A percentile compares a stretch with the other conserved stretches of the same genome.
Evolutionary conservation across 2,888 invertebrate genomes (phyloP).

Genomic region (Mylabris sibirica): DNA sequence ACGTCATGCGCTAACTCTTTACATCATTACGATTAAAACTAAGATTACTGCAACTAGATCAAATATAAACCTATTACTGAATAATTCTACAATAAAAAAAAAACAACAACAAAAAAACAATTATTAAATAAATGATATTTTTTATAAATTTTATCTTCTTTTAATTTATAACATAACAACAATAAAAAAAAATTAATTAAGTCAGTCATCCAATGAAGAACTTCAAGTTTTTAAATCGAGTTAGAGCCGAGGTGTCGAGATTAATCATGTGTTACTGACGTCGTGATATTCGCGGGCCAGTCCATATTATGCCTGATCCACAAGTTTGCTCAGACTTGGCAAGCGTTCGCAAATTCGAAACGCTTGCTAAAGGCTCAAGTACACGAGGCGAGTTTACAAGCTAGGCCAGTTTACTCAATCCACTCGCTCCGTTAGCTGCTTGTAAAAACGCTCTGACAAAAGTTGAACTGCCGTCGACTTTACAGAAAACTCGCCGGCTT

Average conservation of each 20-base stretch:
- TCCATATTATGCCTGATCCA: conserved; percentile 46
- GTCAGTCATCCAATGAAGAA: neutral
- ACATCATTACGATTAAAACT: conserved; percentile 34
- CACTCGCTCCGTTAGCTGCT: too few relatives aligned
- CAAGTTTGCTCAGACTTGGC: too few relatives aligned
- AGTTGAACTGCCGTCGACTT: too few relatives aligned
- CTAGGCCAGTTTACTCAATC: too few relatives aligned
- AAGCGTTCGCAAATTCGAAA: too few relatives aligned
- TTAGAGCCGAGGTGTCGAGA: conserved; percentile 46
- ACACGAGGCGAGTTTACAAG: too few relatives aligned
- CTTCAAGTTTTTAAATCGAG: conserved; percentile 34
- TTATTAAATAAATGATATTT: neutral
- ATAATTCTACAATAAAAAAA: neutral
- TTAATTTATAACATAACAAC: neutral
- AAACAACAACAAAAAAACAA: neutral
- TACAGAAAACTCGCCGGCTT: too few relatives aligned
- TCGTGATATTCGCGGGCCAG: conserved; percentile 44
- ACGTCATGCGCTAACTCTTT: conserved; percentile 46
- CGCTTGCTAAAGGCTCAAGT: too few relatives aligned
- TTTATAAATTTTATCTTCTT: neutral
- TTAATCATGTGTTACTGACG: conserved; percentile 49
- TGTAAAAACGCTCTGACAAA: too few relatives aligned
- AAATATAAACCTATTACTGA: conserved; percentile 19
- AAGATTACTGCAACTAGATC: conserved; percentile 38
- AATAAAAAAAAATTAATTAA: neutral